phyloP scores from a whole-genome alignment of 2,113 vertebrate species.

The Corapipo altera region DNA sequence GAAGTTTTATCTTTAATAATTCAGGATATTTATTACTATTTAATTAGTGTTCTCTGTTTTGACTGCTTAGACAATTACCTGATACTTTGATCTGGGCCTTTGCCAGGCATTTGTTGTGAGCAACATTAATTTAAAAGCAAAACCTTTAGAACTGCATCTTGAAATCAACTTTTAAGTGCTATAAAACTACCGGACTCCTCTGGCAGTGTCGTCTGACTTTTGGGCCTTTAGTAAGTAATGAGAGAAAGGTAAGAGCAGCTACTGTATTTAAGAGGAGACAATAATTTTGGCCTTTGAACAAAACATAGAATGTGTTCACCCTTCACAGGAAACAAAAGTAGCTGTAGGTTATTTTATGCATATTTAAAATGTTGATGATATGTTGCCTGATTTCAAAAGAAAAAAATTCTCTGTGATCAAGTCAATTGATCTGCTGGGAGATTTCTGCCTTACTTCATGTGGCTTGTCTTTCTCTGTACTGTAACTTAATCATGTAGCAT shows the following conservation, averaged over 20 bases:
- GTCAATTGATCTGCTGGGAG: background rate
- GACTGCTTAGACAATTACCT: conserved; percentile 28
- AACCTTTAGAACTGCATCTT: background rate
- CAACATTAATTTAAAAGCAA: background rate
- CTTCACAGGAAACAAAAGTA: background rate
- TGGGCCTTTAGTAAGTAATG: background rate
- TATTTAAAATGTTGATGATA: background rate
- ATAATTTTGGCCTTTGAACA: background rate
- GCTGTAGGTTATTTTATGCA: background rate
- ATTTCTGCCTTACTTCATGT: background rate
- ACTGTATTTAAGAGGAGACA: background rate
- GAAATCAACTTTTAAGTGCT: background rate
- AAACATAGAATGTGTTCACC: background rate
- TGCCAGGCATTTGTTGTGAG: background rate
- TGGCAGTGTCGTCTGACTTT: background rate
- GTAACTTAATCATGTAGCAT: background rate
- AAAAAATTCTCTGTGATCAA: background rate
- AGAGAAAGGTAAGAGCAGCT: conserved; percentile 49
- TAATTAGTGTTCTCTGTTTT: conserved; percentile 57
- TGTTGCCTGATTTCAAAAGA: conserved; percentile 12
- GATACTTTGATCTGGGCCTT: conserved; percentile 19
- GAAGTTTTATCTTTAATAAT: conserved; percentile 71
- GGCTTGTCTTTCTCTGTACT: background rate
- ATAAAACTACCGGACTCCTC: background rate
- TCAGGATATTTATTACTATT: conserved; percentile 75